Percentiles rank a stretch among this genome's conserved stretches.
These are phyloP conservation scores for Spodoptera picta DNA, from an alignment of 2,888 invertebrate genomes.

Conservation along the genomic window DNA sequence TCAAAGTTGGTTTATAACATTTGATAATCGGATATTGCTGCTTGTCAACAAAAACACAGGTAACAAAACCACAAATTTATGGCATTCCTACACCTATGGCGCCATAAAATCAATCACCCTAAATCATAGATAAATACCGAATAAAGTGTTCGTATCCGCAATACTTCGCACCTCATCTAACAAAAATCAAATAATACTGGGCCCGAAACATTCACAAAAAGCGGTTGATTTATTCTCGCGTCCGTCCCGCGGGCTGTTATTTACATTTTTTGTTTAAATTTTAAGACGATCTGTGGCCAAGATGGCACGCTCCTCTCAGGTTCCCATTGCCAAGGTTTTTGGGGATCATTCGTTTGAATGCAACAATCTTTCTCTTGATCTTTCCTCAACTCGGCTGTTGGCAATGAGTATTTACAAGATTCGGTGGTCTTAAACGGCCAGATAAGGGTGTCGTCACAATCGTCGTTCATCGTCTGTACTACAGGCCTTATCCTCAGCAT, in stretches of 20 bases:
- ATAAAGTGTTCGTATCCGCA: slow-evolving; percentile 8
- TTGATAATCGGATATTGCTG: too few relatives aligned
- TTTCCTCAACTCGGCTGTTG: too few relatives aligned
- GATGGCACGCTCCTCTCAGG: slow-evolving; percentile 55
- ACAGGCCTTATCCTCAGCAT: too few relatives aligned
- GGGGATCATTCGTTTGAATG: slow-evolving; percentile 27
- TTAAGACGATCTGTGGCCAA: slow-evolving; percentile 44
- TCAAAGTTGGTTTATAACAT: neutral
- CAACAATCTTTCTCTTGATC: too few relatives aligned
- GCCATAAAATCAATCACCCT: neutral
- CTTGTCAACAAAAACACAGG: neutral
- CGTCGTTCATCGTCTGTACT: too few relatives aligned
- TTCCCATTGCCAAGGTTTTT: slow-evolving; percentile 29
- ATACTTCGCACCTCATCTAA: slow-evolving; percentile 28
- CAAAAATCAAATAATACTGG: slow-evolving; percentile 32
- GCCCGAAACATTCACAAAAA: slow-evolving; percentile 21
- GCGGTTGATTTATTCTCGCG: slow-evolving; percentile 42
- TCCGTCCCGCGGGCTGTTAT: slow-evolving; percentile 39
- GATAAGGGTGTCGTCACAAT: too few relatives aligned
- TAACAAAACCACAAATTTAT: too few relatives aligned
- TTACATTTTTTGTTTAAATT: slow-evolving; percentile 56
- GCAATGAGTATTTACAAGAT: too few relatives aligned
- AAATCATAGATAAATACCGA: neutral
- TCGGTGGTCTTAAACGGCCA: too few relatives aligned
- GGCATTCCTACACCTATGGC: neutral